These are phyloP conservation scores for Onthophagus sagittarius DNA, from an alignment of 2,888 invertebrate genomes.

Conservation along the genomic window DNA sequence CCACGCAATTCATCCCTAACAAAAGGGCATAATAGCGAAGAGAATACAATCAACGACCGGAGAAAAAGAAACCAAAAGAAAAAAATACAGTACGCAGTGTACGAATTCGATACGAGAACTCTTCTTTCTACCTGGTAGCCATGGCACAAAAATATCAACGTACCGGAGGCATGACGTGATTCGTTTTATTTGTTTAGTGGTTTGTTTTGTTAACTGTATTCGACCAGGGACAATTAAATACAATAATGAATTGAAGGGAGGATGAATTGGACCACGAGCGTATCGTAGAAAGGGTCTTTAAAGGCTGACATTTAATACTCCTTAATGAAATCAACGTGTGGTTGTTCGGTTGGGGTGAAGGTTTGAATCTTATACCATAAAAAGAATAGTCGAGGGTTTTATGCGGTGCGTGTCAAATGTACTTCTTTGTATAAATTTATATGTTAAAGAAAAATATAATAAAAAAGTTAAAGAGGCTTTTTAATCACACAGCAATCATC, in stretches of 20 bases:
- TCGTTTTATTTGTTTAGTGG: slow-evolving; percentile 27
- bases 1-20: slow-evolving; percentile 27
- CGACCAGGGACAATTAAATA: slow-evolving; percentile 26
- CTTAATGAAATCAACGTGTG: slow-evolving; percentile 11
- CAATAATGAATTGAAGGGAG: slow-evolving; percentile 27
- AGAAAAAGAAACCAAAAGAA: slow-evolving; percentile 14
- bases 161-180: slow-evolving; percentile 10
- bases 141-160: slow-evolving; percentile 8
- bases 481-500: too few relatives aligned
- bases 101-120: slow-evolving; percentile 12
- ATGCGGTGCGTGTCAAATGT: too few relatives aligned
- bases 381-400: too few relatives aligned
- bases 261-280: slow-evolving; percentile 29
- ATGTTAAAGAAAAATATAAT: too few relatives aligned
- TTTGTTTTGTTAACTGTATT: slow-evolving; percentile 33
- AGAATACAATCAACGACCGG: slow-evolving; percentile 17
- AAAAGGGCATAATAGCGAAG: slow-evolving; percentile 8
- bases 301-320: slow-evolving; percentile 32
- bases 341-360: neutral
- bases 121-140: neutral
- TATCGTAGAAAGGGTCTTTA: slow-evolving; percentile 10
- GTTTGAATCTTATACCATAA: neutral
- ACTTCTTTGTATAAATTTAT: too few relatives aligned
- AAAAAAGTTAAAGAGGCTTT: too few relatives aligned
- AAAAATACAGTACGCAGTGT: slow-evolving; percentile 25